Base-by-base conservation (phyloP, 2,797 vertebrate genomes). In the Prionace glauca region DNA sequence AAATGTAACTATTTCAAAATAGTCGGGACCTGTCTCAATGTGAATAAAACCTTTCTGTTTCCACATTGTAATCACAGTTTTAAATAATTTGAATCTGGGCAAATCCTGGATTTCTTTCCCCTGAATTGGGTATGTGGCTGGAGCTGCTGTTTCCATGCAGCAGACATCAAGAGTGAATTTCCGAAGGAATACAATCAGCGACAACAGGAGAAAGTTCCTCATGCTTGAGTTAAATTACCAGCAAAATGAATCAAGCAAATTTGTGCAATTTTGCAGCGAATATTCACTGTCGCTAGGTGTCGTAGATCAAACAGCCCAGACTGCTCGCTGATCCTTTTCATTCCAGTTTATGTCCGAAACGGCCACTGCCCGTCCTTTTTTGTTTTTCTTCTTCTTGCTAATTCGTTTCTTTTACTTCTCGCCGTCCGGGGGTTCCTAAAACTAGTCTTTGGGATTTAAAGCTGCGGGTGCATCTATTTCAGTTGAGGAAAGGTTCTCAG, bases 301-400 rank as follows among this genome's bases (percentile, higher is more conserved):
- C 97, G 97, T 97, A 96, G 95, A 96, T 96, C 97, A 99, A 99
- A 97, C 99, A 99, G 95, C 99, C 99, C 98, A 99, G 98, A 96
- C 98, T 98, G 96, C 99, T 99, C 97, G 98, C 98, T 97, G 98
- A 98, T 96, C 99, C 99, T 98, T 99, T 99, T 96, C 98, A 98
- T 98, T 99, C 99, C 98, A 99, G 98, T 97, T 99, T 99, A 97
- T 98, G 98, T 96, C 99, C 99, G 97, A 99, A 99, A 98, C 99
- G 99, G 97, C 98, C 98, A 95, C 98, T 98, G 96, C 98, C 97
- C 45, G 97, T 97, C 11, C 97, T 98, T 41, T 41, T 41, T 41
- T 41, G 41, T 41, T 41, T 96, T 99, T 99, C 98, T 99, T 99
- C 96, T 96, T 97, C 93, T 97, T 97, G 5, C 98, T 96, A 97